A percentile compares a stretch with the other conserved stretches of the same genome.
Conservation (phyloP, 2,113 vertebrate genomes). For the Diphyllodes magnificus region DNA sequence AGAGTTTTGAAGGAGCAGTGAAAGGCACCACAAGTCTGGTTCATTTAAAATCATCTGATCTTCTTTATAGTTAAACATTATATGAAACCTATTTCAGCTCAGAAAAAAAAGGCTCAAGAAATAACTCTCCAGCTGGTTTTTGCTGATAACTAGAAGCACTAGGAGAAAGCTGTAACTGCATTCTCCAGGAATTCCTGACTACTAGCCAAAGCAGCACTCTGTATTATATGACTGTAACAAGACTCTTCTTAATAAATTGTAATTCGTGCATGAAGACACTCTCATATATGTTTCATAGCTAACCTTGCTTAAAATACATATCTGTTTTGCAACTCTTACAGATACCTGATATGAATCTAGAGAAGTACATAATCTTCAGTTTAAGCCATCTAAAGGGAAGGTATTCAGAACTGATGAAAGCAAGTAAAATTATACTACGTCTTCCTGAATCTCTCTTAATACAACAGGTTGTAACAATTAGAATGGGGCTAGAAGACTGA, state of each 20-base stretch:
- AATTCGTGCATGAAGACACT: slow-evolving; percentile 22
- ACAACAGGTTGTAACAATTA: not conserved
- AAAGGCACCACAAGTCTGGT: slow-evolving; percentile 6
- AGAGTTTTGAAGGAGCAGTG: slow-evolving; percentile 11
- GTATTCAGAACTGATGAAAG: not conserved
- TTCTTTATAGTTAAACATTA: slow-evolving; percentile 28
- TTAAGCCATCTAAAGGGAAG: not conserved
- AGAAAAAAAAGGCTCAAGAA: slow-evolving; percentile 6
- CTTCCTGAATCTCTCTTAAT: not conserved
- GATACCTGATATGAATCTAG: not conserved
- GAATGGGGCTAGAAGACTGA: not conserved
- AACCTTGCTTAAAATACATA: not conserved
- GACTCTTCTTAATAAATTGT: not conserved
- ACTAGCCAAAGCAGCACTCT: not conserved
- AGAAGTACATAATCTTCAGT: not conserved
- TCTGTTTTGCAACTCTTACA: not conserved
- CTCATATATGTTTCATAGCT: not conserved
- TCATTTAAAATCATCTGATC: slow-evolving; percentile 23
- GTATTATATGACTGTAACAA: not conserved
- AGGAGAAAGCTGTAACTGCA: slow-evolving; percentile 1
- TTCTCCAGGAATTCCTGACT: slow-evolving; percentile 45
- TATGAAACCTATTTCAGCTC: not conserved
- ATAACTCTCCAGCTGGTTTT: slow-evolving; percentile 19
- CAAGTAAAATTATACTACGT: not conserved
- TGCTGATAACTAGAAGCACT: slow-evolving; percentile 49